Base-by-base conservation (phyloP, 2,888 invertebrate genomes). In the Choreutis nemorana region DNA sequence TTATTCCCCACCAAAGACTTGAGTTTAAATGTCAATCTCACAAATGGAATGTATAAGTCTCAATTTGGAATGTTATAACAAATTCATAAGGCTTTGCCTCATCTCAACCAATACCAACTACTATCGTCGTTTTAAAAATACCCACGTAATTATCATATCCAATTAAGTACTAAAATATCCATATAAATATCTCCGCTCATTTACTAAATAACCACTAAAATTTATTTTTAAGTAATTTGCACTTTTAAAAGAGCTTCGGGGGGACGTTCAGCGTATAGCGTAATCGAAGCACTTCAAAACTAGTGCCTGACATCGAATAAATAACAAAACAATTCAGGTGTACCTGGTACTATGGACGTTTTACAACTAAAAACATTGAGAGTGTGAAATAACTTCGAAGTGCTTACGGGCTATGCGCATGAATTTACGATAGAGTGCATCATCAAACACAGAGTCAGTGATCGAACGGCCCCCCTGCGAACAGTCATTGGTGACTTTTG, bases 401-500 rank as follows among this genome's bases (percentile, higher is more conserved):
- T 62, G 70, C 70, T 61, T 46, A 53, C 64, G 54, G 48, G 50
- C 48, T 56, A 58, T 58, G 62, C 65, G 53, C 59, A 51, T 49
- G 11, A 23, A 4, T 21, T n/a, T 21, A 10, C 3, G n/a, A 21
- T 21, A 5, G 50, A 60, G 63, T 63, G 67, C 63, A 51, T 48
- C 45, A 48, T 45, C 48, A 44, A 55, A 56, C 55, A 43, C 35
- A 49, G 45, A 50, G 61, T 66, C 56, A 68, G 55, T 58, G 57
- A 49, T 38, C 57, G 56, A 64, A 65, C 73, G 70, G 55, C 73
- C 77, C 78, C 77, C 77, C 77, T 35, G 72, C 75, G 55, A 70
- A 64, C 68, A 72, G 71, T 81, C 80, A 87, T 83, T 94, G 93
- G 77, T 94, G 94, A 71, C 92, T 93, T 75, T 94, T 94, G 75